These are phyloP conservation scores for Tauraco erythrolophus DNA, from an alignment of 2,113 vertebrate genomes.

Conservation along the genomic window DNA sequence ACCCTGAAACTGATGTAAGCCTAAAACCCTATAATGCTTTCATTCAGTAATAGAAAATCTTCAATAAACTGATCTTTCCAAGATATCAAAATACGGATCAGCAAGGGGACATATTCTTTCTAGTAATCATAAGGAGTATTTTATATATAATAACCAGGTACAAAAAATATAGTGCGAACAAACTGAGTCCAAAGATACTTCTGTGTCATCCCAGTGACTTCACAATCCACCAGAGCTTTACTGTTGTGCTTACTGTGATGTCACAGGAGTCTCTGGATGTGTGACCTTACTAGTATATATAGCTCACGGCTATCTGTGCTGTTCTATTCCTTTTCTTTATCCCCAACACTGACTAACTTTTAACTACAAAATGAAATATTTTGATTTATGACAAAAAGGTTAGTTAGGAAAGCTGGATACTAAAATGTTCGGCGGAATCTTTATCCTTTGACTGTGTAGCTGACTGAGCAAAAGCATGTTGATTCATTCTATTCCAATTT, in stretches of 20 bases:
- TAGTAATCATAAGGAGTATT: background rate
- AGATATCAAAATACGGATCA: conserved; percentile 11
- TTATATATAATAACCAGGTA: background rate
- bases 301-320: background rate
- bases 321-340: background rate
- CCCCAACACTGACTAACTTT: background rate
- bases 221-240: background rate
- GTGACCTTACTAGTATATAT: background rate
- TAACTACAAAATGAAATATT: conserved; percentile 45
- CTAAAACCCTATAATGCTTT: background rate
- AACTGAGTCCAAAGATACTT: background rate
- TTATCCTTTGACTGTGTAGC: conserved; percentile 51
- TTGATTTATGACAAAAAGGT: conserved; percentile 48
- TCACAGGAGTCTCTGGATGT: background rate
- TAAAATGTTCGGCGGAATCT: conserved; percentile 47
- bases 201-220: background rate
- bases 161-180: background rate
- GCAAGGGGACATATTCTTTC: background rate
- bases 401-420: conserved; percentile 16
- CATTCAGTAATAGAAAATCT: background rate
- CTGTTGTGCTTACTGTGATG: background rate
- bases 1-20: background rate
- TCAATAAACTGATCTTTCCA: conserved; percentile 19
- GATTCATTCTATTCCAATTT: conserved; percentile 48
- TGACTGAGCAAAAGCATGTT: conserved; percentile 55